A percentile compares a stretch with the other conserved stretches of the same genome.
Evolutionary conservation across 2,797 vertebrate genomes (phyloP).

Genomic region (Botia kubotai): DNA sequence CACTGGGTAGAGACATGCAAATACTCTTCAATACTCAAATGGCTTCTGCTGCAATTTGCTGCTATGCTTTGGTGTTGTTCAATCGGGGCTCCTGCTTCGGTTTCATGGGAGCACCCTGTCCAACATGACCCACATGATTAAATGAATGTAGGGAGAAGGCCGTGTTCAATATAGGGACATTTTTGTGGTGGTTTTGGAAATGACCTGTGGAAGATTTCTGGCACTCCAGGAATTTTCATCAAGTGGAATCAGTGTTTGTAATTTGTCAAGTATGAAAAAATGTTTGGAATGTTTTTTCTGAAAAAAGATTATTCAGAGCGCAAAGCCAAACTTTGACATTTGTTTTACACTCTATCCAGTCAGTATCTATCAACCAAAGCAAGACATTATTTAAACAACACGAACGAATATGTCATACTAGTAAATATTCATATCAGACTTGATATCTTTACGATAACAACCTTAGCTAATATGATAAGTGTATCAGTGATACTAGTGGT

Average conservation of each 20-base stretch:
- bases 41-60: slow-evolving; percentile 21
- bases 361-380: too few relatives aligned
- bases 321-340: background rate
- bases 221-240: background rate
- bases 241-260: background rate
- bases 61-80: slow-evolving; percentile 28
- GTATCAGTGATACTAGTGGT: background rate
- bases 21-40: too few relatives aligned
- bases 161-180: slow-evolving; percentile 26
- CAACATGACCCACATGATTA: slow-evolving; percentile 36
- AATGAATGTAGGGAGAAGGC: slow-evolving; percentile 1
- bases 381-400: background rate
- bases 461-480: background rate
- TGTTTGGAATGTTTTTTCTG: slow-evolving; percentile 15
- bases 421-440: background rate
- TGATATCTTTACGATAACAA: background rate
- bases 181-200: slow-evolving; percentile 37
- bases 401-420: background rate
- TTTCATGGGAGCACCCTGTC: slow-evolving; percentile 39
- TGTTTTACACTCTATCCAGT: background rate
- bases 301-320: background rate
- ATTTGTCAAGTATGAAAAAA: slow-evolving; percentile 3
- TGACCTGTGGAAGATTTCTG: slow-evolving; percentile 29
- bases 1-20: slow-evolving; percentile 56
- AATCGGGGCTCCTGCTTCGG: background rate